Conservation (phyloP, 1,140 invertebrate species). For the Scylla paramamosain region DNA sequence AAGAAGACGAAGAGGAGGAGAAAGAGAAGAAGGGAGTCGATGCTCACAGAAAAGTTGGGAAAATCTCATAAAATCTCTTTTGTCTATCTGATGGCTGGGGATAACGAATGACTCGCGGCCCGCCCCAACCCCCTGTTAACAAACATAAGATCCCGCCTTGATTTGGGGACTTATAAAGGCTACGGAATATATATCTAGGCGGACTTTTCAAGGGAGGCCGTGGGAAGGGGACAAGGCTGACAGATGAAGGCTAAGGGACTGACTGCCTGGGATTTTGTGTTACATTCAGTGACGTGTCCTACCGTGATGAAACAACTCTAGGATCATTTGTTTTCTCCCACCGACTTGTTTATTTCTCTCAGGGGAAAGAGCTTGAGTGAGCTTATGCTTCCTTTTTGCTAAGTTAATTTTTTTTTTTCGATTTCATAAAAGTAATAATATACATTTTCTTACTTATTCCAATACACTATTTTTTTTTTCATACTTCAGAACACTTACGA, state of each 20-base stretch:
- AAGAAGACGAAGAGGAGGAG: no score
- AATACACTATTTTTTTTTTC: no score
- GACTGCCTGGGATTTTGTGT: background rate
- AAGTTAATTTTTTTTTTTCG: no score
- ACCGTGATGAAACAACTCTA: background rate
- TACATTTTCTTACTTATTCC: no score
- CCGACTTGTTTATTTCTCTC: background rate
- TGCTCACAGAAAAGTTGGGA: constrained; percentile 71
- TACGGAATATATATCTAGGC: constrained; percentile 35
- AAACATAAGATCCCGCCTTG: constrained; percentile 67
- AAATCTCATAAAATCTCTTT: constrained; percentile 75
- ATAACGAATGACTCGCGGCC: constrained; percentile 74
- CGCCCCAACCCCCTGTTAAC: constrained; percentile 54
- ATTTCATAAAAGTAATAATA: no score
- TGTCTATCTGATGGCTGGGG: constrained; percentile 74
- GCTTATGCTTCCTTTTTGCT: no score
- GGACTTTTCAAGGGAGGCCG: background rate
- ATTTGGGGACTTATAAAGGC: constrained; percentile 71
- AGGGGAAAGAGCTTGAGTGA: no score
- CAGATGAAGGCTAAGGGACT: background rate
- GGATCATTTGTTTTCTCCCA: background rate
- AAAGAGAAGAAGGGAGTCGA: constrained; percentile 54
- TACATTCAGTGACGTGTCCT: background rate
- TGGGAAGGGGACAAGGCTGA: background rate
- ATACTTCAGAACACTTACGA: no score